Percentiles rank a stretch among this genome's conserved stretches.
Conservation (phyloP, 2,888 invertebrate genomes). For the Agrilus mali region DNA sequence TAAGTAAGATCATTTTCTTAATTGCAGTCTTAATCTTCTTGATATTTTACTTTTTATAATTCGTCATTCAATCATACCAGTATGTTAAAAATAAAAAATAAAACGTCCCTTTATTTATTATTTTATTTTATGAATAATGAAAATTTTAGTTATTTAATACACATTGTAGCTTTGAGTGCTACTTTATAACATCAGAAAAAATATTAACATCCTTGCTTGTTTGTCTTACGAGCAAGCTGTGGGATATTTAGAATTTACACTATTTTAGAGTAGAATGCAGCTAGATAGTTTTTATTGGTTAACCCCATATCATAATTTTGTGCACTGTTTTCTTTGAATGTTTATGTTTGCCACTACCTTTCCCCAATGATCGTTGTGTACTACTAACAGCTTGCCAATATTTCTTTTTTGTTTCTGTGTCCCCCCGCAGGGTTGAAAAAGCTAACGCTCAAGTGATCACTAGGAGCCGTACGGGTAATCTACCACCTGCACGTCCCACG, state of each 20-base stretch:
- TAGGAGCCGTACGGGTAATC: constrained; percentile 65
- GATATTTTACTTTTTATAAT: neutral
- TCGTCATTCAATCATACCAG: neutral
- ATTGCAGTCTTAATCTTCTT: constrained; percentile 1
- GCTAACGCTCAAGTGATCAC: constrained; percentile 66
- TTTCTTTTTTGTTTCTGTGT: constrained; percentile 14
- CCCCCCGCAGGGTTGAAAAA: constrained; percentile 47
- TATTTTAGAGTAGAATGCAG: too few relatives aligned
- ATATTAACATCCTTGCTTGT: too few relatives aligned
- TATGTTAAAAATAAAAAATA: too few relatives aligned
- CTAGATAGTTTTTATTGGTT: too few relatives aligned
- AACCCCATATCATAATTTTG: too few relatives aligned
- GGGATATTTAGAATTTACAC: too few relatives aligned
- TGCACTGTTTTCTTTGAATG: too few relatives aligned
- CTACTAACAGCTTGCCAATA: constrained; percentile 22
- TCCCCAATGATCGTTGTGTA: neutral
- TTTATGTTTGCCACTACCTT: too few relatives aligned
- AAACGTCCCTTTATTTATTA: neutral
- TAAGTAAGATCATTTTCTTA: constrained; percentile 28
- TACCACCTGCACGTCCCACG: constrained; percentile 38
- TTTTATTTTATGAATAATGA: constrained; percentile 2
- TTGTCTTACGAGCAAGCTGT: too few relatives aligned
- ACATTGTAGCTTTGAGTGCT: neutral
- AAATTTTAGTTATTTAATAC: constrained; percentile 1
- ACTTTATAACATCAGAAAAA: too few relatives aligned